Evolutionary conservation across 2,113 vertebrate genomes (phyloP), one percentile per base, ranked within the genome.

Genomic region (Ceratotherium simum): DNA sequence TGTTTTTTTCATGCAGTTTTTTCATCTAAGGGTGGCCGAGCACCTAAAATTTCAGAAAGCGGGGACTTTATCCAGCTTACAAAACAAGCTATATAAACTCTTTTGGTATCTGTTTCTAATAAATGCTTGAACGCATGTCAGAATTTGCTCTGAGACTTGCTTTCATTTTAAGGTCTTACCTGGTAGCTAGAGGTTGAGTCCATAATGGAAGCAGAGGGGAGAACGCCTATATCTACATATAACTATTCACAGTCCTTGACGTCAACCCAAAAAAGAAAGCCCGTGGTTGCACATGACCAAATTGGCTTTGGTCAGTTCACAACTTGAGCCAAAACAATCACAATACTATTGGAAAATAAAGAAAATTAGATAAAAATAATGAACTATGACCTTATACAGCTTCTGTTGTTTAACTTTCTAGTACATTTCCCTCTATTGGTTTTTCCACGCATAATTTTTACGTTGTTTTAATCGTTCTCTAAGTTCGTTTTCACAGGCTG

Each of bases 371-470:
- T 65, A 91, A 65, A 89, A 69, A 76, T 51, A 48, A 80, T 33
- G 6, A 90, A 51, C 36, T 25, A 69, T 87, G 64, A 73, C 21
- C 3, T 25, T 91, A 56, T 46, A 48, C 4, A 51, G 13, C 48
- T 90, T 73, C 46, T 48, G 11, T 73, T 90, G 67, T 46, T 14
- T 33, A 56, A 20, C 25, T 64, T 87, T 86, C 42, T 51, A 75
- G 10, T 39, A 39, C 58, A 48, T 58, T 75, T 88, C 17, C 58
- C 48, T 54, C 48, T 73, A 18, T 62, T 20, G 14, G 46, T 67
- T 91, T 93, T 91, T 80, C n/a, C 65, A 73, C 31, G n/a, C 73
- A 76, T 25, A 51, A 10, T 75, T 80, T 80, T 86, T 73, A 86
- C 13, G 36, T 18, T 60, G 4, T 81, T 82, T 73, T 60, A 42